phyloP scores from a whole-genome alignment of 2,113 vertebrate species.

The Carettochelys insculpta region DNA sequence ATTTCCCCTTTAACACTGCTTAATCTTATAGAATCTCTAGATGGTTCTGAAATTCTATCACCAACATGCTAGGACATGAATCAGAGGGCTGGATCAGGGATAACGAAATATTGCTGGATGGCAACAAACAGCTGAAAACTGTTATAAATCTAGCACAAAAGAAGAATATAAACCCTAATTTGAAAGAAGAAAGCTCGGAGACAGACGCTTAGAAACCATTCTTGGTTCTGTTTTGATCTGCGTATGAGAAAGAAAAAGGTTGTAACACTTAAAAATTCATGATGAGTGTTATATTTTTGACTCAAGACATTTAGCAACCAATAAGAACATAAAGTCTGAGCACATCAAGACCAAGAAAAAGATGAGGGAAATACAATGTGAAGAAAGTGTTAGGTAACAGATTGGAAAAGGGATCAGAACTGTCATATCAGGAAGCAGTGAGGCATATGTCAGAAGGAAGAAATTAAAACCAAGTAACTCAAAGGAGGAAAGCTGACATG shows the following conservation, averaged over 20 bases:
- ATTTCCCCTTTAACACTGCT: neutral
- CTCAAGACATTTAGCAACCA: conserved; percentile 2
- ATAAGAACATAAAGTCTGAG: neutral
- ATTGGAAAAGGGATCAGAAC: neutral
- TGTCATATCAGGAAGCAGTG: rapidly evolving
- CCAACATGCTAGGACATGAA: neutral
- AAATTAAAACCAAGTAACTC: neutral
- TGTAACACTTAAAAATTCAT: neutral
- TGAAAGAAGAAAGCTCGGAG: neutral
- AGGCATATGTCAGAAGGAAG: rapidly evolving
- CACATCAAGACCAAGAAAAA: neutral
- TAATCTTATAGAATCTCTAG: neutral
- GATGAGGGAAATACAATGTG: rapidly evolving
- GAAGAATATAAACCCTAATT: neutral
- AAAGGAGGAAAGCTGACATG: neutral
- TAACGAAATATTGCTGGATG: neutral
- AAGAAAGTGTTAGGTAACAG: neutral
- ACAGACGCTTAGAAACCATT: neutral
- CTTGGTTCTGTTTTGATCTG: neutral
- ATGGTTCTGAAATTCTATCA: neutral
- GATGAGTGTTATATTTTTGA: neutral
- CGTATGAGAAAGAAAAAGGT: neutral
- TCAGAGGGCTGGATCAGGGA: rapidly evolving
- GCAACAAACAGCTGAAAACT: rapidly evolving
- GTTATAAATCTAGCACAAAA: neutral